Evolutionary conservation across 2,113 vertebrate species (phyloP), one percentile per base, ranked within the genome.

Genomic region (Guaruba guarouba): DNA sequence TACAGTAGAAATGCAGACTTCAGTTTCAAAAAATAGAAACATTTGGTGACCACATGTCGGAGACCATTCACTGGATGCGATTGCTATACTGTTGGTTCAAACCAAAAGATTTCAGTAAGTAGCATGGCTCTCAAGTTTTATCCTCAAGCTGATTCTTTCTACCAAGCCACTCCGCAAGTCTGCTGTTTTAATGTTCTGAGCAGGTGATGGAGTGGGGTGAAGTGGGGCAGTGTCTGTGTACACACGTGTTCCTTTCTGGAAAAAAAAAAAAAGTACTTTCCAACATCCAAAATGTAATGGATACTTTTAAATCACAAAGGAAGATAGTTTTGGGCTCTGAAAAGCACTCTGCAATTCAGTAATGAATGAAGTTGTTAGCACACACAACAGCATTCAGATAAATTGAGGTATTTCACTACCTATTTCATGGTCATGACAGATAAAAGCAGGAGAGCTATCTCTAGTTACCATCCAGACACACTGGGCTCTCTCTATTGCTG

Each of bases 31-130:
- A 92, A 92, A 93, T 4, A 88, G 77, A 92, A 93, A 71, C 97
- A 97, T 96, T 92, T 96, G 97, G 94, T 63, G 52, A 80, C 95
- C 96, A 97, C 91, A 96, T 97, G 96, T 89, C 86, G 69, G 83
- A 87, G 62, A 85, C 44, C 39, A 59, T 78, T 90, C 77, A 19
- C 51, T 75, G 37, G 55, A 90, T 89, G 78, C 63, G 55, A 77
- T 6, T 66, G 55, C 80, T 86, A 9, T 24, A 68, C 57, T 39
- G 10, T n/a, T 35, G 43, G 35, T 85, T 69, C 76, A 90, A 88
- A 82, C 23, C 49, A 67, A 77, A 95, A 80, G 35, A 88, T 27
- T 88, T 88, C 63, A 89, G 5, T 46, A 88, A 92, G 54, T 31
- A 88, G 70, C 43, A 27, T 39, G 25, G 25, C 48, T 75, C 39